Evolutionary conservation across 2,797 vertebrate species (phyloP).

Genomic region (Chrosomus eos): DNA sequence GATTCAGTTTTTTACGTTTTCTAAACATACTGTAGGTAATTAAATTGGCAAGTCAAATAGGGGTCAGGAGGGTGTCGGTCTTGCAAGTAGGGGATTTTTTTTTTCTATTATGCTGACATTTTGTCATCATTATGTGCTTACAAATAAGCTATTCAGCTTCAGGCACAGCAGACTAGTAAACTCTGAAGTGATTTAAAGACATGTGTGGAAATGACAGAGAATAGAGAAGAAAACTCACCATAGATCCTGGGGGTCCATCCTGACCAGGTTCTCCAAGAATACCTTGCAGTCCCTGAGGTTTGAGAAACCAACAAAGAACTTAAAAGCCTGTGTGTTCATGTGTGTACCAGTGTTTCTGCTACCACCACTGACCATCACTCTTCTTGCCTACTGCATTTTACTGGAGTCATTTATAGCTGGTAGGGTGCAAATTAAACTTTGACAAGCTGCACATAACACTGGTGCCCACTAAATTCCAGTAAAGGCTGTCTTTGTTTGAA

Average conservation of each 20-base stretch:
- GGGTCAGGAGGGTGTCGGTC: background rate
- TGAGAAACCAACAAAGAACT: slow-evolving; percentile 19
- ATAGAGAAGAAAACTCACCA: slow-evolving; percentile 70
- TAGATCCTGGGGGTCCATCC: slow-evolving; percentile 75
- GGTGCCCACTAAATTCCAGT: slow-evolving; percentile 21
- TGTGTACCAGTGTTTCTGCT: slow-evolving; percentile 10
- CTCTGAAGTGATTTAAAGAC: background rate
- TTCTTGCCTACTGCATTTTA: slow-evolving; percentile 21
- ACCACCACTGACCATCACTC: background rate
- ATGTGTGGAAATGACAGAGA: background rate
- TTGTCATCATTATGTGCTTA: background rate
- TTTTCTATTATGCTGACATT: background rate
- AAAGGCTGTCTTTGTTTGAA: slow-evolving; percentile 30
- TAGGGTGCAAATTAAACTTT: slow-evolving; percentile 51
- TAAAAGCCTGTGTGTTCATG: slow-evolving; percentile 3
- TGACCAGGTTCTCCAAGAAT: slow-evolving; percentile 75
- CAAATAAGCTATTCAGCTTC: background rate
- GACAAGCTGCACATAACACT: slow-evolving; percentile 38
- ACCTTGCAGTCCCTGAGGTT: slow-evolving; percentile 80
- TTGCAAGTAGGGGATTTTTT: background rate
- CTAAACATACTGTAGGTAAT: background rate
- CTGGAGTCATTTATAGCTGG: slow-evolving; percentile 31
- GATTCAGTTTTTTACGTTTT: background rate
- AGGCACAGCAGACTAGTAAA: background rate
- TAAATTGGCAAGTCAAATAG: background rate